Base-by-base conservation (phyloP, 2,888 invertebrate species). In the Flexamia atlantica region DNA sequence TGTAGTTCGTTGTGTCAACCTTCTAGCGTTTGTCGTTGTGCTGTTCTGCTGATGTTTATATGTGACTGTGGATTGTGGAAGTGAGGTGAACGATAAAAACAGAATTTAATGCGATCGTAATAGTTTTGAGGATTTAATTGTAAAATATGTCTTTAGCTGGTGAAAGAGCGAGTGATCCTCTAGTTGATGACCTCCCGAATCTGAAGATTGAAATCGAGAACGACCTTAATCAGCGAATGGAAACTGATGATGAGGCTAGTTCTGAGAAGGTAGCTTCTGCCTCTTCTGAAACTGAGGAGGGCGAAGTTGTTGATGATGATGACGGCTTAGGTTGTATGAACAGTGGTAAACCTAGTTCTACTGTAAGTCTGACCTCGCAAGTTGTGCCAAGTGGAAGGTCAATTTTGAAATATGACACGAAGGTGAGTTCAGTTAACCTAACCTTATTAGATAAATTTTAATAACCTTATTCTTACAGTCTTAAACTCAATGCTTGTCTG, bases 261-360 rank as follows among this genome's bases (percentile, higher is more conserved):
- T 60, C 57, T 32, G 68, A 82, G n/a, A 82, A 85, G 25, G 74
- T 64, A 40, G 60, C 30, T 4, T 32, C 82, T 9, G 84, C 84
- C 20, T 88, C 87, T 36, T 88, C 87, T 64, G 89, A 89, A 68
- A 87, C 89, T 32, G 91, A 91, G 88, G 91, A 91, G 85, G 90
- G 90, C 42, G 91, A 91, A 89, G 89, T 91, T 76, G 88, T 88
- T 84, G 90, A 90, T 83, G 86, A 85, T 23, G 87, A 87, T 81
- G 89, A 89, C 10, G 14, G 10, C 0, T 25, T 76, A 25, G 50
- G 36, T 10, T 10, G 12, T n/a, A 23, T 50, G 2, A 32, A 57
- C n/a, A 53, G 57, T 28, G n/a, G 50, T 12, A 76, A 50, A 28
- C 10, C 50, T 9, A 79, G 36, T 36, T 3, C n/a, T 7, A 28